These are phyloP conservation scores for Protobothrops mucrosquamatus DNA, from an alignment of 2,113 vertebrate species.

Conservation along the genomic window DNA sequence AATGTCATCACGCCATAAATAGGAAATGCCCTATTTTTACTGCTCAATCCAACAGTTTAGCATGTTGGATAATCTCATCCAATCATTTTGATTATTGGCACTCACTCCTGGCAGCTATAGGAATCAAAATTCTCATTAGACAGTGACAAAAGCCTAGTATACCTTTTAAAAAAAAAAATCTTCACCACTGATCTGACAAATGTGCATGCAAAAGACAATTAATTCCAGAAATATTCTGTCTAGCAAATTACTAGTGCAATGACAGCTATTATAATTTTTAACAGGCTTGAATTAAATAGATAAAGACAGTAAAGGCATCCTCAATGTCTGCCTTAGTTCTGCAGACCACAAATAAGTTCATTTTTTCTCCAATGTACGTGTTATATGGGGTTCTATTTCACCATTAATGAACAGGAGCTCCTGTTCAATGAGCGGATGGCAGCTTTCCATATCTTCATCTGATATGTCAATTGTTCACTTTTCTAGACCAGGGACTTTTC, in stretches of 20 bases:
- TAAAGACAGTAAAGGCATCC: not conserved
- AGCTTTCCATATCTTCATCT: not conserved
- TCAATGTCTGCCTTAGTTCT: not conserved
- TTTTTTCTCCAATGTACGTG: not conserved
- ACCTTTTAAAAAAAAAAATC: not conserved
- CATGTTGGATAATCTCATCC: constrained; percentile 11
- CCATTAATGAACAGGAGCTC: not conserved
- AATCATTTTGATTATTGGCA: constrained; percentile 17
- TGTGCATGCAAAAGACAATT: not conserved
- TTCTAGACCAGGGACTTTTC: not conserved
- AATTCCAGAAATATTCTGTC: not conserved
- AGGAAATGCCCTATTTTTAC: not conserved
- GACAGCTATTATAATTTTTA: constrained; percentile 12
- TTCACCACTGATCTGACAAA: not conserved
- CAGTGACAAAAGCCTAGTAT: not conserved
- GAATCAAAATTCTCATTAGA: constrained; percentile 30
- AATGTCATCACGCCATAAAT: not conserved
- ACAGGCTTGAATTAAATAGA: not conserved
- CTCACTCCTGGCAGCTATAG: constrained; percentile 25
- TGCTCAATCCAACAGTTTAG: not conserved
- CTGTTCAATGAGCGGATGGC: not conserved
- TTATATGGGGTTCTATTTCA: not conserved
- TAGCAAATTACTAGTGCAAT: not conserved
- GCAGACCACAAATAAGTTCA: not conserved
- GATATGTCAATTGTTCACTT: not conserved